Conservation (phyloP, 2,797 vertebrate species). For the Balearica regulorum region DNA sequence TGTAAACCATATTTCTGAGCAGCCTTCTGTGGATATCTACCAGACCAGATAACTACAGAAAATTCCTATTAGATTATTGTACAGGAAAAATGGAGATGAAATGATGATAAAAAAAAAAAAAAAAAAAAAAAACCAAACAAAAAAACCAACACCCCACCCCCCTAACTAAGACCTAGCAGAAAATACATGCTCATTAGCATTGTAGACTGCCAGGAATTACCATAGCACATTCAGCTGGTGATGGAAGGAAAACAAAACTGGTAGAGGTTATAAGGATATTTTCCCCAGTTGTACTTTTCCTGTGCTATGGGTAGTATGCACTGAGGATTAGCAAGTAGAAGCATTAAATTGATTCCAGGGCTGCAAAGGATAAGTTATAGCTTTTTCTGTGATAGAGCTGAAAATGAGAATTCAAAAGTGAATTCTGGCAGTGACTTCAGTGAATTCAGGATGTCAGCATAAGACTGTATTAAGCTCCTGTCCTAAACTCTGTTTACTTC, state of each 20-base stretch:
- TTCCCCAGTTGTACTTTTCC: not conserved
- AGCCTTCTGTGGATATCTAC: not conserved
- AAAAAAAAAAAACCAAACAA: not conserved
- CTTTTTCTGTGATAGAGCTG: not conserved
- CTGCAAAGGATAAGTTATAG: not conserved
- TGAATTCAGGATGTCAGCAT: not conserved
- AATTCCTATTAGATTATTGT: not conserved
- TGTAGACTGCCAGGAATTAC: not conserved
- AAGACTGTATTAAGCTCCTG: not conserved
- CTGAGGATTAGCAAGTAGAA: not conserved
- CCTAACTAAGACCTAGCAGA: not conserved
- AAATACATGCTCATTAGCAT: not conserved
- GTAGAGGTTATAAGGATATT: not conserved
- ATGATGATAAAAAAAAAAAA: not conserved
- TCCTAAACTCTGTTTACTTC: not conserved
- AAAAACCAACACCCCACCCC: not conserved
- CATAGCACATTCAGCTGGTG: not conserved
- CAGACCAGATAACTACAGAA: not conserved
- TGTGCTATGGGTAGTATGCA: not conserved
- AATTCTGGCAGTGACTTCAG: not conserved
- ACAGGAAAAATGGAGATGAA: not conserved
- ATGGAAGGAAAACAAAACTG: not conserved
- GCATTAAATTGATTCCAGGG: not conserved
- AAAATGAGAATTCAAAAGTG: not conserved
- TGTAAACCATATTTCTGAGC: not conserved